Conservation (phyloP, 2,113 vertebrate genomes). For the Ardeotis arabs region DNA sequence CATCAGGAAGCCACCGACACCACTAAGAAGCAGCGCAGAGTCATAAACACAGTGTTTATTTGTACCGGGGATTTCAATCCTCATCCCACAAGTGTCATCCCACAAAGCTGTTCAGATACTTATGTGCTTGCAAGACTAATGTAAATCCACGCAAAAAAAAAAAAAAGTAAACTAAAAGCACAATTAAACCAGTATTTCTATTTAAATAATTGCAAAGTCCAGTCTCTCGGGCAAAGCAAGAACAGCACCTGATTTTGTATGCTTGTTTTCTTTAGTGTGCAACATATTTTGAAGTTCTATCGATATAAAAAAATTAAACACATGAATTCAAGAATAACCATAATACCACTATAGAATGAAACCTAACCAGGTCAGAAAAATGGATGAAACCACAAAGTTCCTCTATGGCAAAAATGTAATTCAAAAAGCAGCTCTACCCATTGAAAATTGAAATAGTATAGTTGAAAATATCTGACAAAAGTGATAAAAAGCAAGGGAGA, state of each 20-base stretch:
- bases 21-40: background rate
- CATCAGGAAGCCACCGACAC: background rate
- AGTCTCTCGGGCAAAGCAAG: background rate
- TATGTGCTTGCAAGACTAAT: background rate
- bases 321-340: background rate
- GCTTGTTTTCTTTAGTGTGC: background rate
- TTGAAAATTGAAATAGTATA: background rate
- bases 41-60: background rate
- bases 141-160: background rate
- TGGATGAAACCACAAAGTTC: background rate
- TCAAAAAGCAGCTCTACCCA: background rate
- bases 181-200: background rate
- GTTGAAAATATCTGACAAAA: background rate
- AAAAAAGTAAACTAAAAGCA: background rate
- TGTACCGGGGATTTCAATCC: background rate
- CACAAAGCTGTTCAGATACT: background rate
- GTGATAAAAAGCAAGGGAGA: background rate
- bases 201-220: background rate
- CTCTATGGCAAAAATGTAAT: background rate
- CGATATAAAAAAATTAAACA: background rate
- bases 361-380: background rate
- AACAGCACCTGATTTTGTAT: background rate
- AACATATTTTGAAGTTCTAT: background rate
- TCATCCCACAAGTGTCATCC: background rate
- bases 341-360: background rate